Evolutionary conservation across 2,888 invertebrate species (phyloP).

Genomic region (Villa cingulata): DNA sequence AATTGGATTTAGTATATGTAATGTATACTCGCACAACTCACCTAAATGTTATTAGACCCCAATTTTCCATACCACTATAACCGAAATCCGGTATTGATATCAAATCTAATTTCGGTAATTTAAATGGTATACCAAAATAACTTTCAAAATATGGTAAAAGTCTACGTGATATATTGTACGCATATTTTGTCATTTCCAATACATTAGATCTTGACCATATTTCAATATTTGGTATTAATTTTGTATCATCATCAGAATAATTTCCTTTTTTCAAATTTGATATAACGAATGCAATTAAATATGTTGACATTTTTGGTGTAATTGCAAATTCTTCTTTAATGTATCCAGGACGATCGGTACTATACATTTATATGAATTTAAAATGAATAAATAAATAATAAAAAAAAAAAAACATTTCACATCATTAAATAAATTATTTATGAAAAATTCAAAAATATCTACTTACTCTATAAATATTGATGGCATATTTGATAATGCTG

Average conservation of each 20-base stretch:
- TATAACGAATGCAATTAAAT: slow-evolving; percentile 52
- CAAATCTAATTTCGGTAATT: slow-evolving; percentile 53
- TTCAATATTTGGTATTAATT: slow-evolving; percentile 27
- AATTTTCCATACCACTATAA: slow-evolving; percentile 59
- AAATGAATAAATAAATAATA: no score
- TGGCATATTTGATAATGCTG: slow-evolving; percentile 53
- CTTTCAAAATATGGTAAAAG: slow-evolving; percentile 49
- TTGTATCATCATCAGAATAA: slow-evolving; percentile 22
- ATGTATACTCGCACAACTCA: slow-evolving; percentile 18
- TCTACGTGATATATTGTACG: slow-evolving; percentile 43
- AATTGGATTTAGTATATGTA: no score
- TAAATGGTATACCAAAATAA: slow-evolving; percentile 50
- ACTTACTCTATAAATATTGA: slow-evolving; percentile 24
- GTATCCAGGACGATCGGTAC: slow-evolving; percentile 38
- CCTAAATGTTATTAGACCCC: slow-evolving; percentile 48
- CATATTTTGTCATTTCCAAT: slow-evolving; percentile 36
- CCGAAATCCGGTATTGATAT: slow-evolving; percentile 59
- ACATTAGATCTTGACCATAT: slow-evolving; percentile 32
- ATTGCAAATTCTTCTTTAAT: slow-evolving; percentile 48
- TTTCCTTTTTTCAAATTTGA: slow-evolving; percentile 37
- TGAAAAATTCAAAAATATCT: no score
- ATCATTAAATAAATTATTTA: background rate
- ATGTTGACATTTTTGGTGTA: slow-evolving; percentile 61
- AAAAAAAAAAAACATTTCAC: background rate
- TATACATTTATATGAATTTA: no score